phyloP scores from a whole-genome alignment of 2,113 vertebrate genomes.

The Eudyptes chrysolophus region DNA sequence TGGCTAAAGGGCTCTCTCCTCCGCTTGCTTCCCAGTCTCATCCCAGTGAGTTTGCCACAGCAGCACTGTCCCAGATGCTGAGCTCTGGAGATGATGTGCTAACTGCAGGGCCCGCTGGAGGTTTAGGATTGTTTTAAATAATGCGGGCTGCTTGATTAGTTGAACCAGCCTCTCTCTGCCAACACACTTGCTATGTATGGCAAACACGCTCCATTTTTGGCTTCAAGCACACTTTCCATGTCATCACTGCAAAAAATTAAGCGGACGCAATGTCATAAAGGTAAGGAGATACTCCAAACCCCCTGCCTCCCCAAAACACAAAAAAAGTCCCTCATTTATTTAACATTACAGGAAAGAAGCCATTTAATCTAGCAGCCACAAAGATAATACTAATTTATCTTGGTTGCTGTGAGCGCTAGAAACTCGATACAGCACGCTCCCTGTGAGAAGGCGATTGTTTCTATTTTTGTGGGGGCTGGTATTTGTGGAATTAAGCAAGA shows the following conservation, averaged over 20 bases:
- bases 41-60: neutral
- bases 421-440: slow-evolving; percentile 25
- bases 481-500: slow-evolving; percentile 5
- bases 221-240: neutral
- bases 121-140: neutral
- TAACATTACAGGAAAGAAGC: neutral
- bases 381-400: neutral
- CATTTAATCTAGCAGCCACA: neutral
- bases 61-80: neutral
- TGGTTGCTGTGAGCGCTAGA: neutral
- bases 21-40: neutral
- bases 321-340: neutral
- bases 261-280: neutral
- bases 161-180: neutral
- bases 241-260: neutral
- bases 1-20: neutral
- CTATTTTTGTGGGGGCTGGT: slow-evolving; percentile 34
- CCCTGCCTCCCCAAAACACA: neutral
- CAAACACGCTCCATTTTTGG: neutral
- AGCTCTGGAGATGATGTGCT: neutral
- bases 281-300: neutral
- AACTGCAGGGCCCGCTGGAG: neutral
- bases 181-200: neutral
- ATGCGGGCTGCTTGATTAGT: neutral
- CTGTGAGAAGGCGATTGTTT: slow-evolving; percentile 27